phyloP scores from a whole-genome alignment of 35 echinoderm and acorn worm species.

The Acanthaster planci region DNA sequence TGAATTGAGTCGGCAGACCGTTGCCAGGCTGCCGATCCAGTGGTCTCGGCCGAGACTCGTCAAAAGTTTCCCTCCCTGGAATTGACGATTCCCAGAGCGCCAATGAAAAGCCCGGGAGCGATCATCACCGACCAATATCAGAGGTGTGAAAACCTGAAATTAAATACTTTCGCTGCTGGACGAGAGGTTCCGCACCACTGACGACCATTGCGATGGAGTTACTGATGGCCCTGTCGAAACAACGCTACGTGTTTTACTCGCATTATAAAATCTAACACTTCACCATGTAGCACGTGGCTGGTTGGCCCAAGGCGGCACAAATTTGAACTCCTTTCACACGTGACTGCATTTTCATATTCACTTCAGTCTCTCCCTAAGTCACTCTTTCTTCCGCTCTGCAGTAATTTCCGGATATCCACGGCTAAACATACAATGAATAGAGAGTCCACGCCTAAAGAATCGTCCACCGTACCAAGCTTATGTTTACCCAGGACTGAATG shows the following conservation, averaged over 20 bases:
- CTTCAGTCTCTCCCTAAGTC: neutral
- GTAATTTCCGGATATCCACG: slow-evolving; percentile 2
- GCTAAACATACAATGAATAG: neutral
- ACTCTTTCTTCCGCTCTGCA: slow-evolving; percentile 10
- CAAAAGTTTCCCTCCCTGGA: slow-evolving; percentile 5
- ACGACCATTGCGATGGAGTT: neutral
- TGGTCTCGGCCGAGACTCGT: neutral
- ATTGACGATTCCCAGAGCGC: slow-evolving; percentile 6
- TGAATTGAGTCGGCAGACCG: neutral
- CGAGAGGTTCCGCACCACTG: slow-evolving; percentile 10
- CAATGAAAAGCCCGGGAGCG: slow-evolving; percentile 1
- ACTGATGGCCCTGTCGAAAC: neutral
- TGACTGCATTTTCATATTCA: neutral
- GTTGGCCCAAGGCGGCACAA: neutral
- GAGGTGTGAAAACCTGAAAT: slow-evolving; percentile 13
- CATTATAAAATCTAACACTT: neutral
- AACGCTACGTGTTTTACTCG: neutral
- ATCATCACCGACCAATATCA: slow-evolving; percentile 17
- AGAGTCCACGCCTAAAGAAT: neutral
- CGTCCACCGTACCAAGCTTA: neutral
- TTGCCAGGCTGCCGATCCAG: neutral
- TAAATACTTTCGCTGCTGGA: neutral
- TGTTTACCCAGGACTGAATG: neutral
- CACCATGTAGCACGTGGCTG: neutral
- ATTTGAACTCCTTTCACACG: slow-evolving; percentile 16